Percentiles rank a stretch among this genome's conserved stretches.
Evolutionary conservation across 37 sponge, comb jelly and placozoan species (phyloP).

Genomic region (Sycon ciliatum): DNA sequence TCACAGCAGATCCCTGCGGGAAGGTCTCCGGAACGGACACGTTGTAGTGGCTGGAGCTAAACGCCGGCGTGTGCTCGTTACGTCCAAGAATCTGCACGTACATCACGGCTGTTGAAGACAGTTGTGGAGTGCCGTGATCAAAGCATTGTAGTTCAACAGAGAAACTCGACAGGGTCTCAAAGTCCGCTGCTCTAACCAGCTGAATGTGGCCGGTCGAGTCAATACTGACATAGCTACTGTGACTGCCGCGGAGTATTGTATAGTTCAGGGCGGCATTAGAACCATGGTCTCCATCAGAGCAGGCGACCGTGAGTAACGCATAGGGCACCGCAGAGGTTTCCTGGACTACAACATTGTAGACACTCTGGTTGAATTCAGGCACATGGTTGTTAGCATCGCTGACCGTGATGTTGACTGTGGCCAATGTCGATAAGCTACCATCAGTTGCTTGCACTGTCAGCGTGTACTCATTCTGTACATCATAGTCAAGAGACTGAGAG

Average conservation of each 20-base stretch:
- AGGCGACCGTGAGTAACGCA: slow-evolving; percentile 21
- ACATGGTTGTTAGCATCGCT: background rate
- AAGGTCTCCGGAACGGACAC: slow-evolving; percentile 47
- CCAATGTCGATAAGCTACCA: background rate
- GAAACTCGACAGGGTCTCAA: slow-evolving; percentile 8
- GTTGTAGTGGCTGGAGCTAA: slow-evolving; percentile 1
- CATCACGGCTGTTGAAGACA: background rate
- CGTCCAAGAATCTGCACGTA: background rate
- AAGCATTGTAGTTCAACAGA: background rate
- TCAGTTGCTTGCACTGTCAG: slow-evolving; percentile 36
- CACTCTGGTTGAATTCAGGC: background rate
- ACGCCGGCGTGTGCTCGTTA: slow-evolving; percentile 2
- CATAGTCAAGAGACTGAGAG: slow-evolving; percentile 40
- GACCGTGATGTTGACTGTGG: background rate
- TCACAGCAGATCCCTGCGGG: slow-evolving; percentile 23
- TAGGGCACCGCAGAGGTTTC: background rate
- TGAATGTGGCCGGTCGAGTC: slow-evolving; percentile 39
- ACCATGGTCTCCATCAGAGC: slow-evolving; percentile 58
- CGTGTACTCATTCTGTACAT: slow-evolving; percentile 23
- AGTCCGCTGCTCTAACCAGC: slow-evolving; percentile 31
- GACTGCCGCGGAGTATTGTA: slow-evolving; percentile 27
- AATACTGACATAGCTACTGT: slow-evolving; percentile 20
- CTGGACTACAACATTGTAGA: background rate
- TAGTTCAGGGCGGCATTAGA: slow-evolving; percentile 44
- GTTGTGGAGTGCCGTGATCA: background rate